Evolutionary conservation across 2,888 invertebrate genomes (phyloP), one percentile per base, ranked within the genome.

Genomic region (Aporophyla lueneburgensis): DNA sequence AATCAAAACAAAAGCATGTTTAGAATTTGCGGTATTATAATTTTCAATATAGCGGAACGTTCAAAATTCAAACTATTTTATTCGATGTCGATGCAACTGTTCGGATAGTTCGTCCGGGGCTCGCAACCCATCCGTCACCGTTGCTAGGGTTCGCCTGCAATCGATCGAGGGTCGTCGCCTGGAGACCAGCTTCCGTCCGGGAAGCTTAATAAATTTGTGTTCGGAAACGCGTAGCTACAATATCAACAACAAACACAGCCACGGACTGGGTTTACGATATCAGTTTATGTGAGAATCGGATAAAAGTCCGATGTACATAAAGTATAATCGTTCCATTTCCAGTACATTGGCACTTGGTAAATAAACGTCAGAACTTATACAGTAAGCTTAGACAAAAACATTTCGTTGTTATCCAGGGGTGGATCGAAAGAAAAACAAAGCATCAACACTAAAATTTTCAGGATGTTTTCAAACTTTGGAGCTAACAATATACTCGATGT

Each of bases 101-200:
- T 56, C 21, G 40, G 49, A 51, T 76, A 72, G 65, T 74, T 62
- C 33, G 51, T 43, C 72, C 53, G 70, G 53, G 56, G 43, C 24
- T 69, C 43, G 19, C 51, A 87, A 84, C 83, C 78, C 77, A 72
- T 80, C 74, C 83, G 71, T 81, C 67, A 67, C 67, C 67, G 79
- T 74, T 82, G 79, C 65, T 74, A 75, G 77, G 82, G 76, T 67
- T 71, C 56, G 71, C 61, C 56, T 76, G 76, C 89, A 90, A 92
- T 91, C 93, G 91, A 93, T 93, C 88, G 88, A 89, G 84, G 84
- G 79, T 81, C 86, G 92, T 91, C 87, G 91, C 91, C 87, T 88
- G 79, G 87, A 80, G 84, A 89, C 88, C 77, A 70, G 77, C 80
- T 81, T 78, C 76, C 78, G 69, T 70, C 63, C 78, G 81, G 78